Percentiles rank a stretch among this genome's conserved stretches.
These are phyloP conservation scores for Himalopsyche japonica DNA, from an alignment of 2,888 invertebrate genomes.

Conservation along the genomic window DNA sequence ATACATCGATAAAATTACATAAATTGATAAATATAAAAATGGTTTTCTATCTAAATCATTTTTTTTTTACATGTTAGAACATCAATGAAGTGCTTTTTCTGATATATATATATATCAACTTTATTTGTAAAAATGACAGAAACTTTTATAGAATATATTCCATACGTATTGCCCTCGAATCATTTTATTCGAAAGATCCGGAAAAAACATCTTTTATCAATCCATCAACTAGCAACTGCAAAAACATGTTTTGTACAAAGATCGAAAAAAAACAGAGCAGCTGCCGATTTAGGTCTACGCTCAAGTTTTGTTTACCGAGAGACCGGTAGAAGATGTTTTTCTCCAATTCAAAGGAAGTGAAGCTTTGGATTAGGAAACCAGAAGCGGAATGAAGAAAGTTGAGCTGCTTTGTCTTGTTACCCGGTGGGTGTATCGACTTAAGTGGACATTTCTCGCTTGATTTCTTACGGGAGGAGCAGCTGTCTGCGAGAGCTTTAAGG, in stretches of 20 bases:
- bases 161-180: neutral
- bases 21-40: too few species aligned
- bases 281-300: neutral
- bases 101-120: neutral
- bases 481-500: neutral
- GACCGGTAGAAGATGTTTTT: conserved; percentile 18
- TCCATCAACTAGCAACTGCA: neutral
- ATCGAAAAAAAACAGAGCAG: neutral
- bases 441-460: conserved; percentile 35
- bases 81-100: neutral
- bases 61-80: too few species aligned
- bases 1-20: too few species aligned
- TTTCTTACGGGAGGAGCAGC: neutral
- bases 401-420: neutral
- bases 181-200: neutral
- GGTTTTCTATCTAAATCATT: too few species aligned
- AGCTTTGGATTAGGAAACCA: conserved; percentile 10
- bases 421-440: conserved; percentile 23
- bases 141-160: neutral
- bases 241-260: conserved; percentile 16
- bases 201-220: neutral
- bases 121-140: neutral
- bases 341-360: conserved; percentile 10
- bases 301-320: neutral
- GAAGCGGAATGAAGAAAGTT: conserved; percentile 1